These are phyloP conservation scores for Rhinoderma darwinii DNA, from an alignment of 2,113 vertebrate species.

Conservation along the genomic window DNA sequence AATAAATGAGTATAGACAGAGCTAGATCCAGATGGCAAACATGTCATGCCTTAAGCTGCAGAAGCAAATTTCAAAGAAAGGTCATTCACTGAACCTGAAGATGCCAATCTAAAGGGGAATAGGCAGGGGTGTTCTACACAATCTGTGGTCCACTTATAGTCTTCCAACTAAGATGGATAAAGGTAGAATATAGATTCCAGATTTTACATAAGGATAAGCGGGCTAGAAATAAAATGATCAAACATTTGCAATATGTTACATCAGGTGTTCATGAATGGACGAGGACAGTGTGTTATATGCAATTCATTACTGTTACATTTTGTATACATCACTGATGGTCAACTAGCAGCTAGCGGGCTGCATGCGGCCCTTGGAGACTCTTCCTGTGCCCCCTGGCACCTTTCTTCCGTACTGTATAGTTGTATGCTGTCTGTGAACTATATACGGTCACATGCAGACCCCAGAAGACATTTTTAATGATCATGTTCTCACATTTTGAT, in stretches of 20 bases:
- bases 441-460: not conserved
- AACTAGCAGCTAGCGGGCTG: not conserved
- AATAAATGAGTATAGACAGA: slow-evolving; percentile 30
- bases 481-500: not conserved
- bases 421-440: not conserved
- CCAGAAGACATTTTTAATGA: not conserved
- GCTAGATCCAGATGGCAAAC: slow-evolving; percentile 36
- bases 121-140: not conserved
- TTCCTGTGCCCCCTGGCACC: not conserved
- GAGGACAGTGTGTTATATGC: not conserved
- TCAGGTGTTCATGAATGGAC: not conserved
- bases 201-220: not conserved
- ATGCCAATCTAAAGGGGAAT: slow-evolving; percentile 31
- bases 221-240: not conserved
- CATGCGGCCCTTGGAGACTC: not conserved
- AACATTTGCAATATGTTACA: not conserved
- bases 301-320: not conserved
- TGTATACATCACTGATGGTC: not conserved
- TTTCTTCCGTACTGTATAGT: not conserved
- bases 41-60: slow-evolving; percentile 33
- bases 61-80: slow-evolving; percentile 26
- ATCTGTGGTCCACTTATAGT: slow-evolving; percentile 14
- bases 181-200: slow-evolving; percentile 5
- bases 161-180: slow-evolving; percentile 5
- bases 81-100: slow-evolving; percentile 38